These are phyloP conservation scores for Callipepla squamata DNA, from an alignment of 2,113 vertebrate species.

Conservation along the genomic window DNA sequence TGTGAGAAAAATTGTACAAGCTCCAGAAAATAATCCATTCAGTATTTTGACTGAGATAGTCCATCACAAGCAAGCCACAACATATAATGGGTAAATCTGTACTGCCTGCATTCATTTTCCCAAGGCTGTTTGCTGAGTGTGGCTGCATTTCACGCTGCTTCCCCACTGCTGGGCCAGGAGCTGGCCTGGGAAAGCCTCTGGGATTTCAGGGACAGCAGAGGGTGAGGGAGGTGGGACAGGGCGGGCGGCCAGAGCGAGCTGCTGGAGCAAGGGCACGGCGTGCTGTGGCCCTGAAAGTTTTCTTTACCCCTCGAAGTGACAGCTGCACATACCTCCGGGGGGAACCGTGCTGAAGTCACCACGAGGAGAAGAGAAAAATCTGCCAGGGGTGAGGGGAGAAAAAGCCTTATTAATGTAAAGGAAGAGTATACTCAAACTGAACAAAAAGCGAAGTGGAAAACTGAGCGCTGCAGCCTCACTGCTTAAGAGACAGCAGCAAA, in stretches of 20 bases:
- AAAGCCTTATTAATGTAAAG: background rate
- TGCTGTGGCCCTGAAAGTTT: background rate
- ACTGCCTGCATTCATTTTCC: background rate
- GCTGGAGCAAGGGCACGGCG: rapidly evolving
- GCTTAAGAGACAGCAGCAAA: background rate
- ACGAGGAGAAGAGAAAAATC: background rate
- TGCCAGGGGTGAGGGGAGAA: background rate
- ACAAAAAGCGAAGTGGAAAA: too few relatives aligned
- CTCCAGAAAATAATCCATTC: background rate
- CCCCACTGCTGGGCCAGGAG: background rate
- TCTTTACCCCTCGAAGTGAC: background rate
- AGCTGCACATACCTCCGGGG: background rate
- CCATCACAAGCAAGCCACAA: background rate
- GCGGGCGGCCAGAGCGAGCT: background rate
- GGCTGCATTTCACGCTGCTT: background rate
- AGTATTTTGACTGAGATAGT: slow-evolving; percentile 6
- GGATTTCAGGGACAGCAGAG: background rate
- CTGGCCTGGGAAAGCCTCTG: background rate
- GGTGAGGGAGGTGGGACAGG: background rate
- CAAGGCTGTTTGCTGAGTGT: background rate
- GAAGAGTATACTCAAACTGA: too few relatives aligned
- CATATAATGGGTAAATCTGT: background rate
- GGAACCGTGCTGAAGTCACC: background rate
- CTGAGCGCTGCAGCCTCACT: background rate
- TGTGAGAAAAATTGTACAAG: background rate